A percentile compares a stretch with the other conserved stretches of the same genome.
phyloP scores from a whole-genome alignment of 2,113 vertebrate species.

The Triplophysa tibetana region DNA sequence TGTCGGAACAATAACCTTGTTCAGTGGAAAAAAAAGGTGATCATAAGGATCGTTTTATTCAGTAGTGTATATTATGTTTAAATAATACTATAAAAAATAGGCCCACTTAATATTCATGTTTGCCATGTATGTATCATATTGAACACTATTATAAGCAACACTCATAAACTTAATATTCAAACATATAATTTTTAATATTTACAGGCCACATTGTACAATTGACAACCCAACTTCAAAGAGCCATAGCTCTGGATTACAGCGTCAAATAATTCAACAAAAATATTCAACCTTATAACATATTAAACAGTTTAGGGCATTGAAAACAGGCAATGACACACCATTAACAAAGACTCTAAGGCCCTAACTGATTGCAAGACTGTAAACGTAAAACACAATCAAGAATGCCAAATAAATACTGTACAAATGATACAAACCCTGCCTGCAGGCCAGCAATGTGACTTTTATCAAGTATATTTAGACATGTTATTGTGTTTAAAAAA shows the following conservation, averaged over 20 bases:
- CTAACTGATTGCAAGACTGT: conserved; percentile 32
- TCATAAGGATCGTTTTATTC: no score
- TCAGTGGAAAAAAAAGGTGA: no score
- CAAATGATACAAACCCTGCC: conserved; percentile 56
- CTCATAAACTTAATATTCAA: background rate
- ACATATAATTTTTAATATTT: conserved; percentile 61
- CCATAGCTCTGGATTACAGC: conserved; percentile 50
- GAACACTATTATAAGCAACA: background rate
- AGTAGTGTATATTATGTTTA: no score
- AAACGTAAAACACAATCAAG: conserved; percentile 30
- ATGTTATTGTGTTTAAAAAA: conserved; percentile 17
- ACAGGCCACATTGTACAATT: conserved; percentile 59
- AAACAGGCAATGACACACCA: conserved; percentile 38
- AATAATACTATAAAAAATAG: no score
- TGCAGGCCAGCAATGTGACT: conserved; percentile 44
- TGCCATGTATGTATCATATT: background rate
- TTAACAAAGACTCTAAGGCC: conserved; percentile 20
- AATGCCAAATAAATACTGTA: conserved; percentile 65
- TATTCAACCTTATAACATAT: conserved; percentile 38
- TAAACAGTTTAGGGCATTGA: conserved; percentile 21
- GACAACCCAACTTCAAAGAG: conserved; percentile 42
- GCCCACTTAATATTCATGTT: no score
- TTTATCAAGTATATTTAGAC: conserved; percentile 21
- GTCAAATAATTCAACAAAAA: conserved; percentile 47
- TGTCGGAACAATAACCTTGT: no score